These are phyloP conservation scores for Epizoanthus stellaris DNA, from an alignment of 92 coral and sea anemone genomes.

Conservation along the genomic window DNA sequence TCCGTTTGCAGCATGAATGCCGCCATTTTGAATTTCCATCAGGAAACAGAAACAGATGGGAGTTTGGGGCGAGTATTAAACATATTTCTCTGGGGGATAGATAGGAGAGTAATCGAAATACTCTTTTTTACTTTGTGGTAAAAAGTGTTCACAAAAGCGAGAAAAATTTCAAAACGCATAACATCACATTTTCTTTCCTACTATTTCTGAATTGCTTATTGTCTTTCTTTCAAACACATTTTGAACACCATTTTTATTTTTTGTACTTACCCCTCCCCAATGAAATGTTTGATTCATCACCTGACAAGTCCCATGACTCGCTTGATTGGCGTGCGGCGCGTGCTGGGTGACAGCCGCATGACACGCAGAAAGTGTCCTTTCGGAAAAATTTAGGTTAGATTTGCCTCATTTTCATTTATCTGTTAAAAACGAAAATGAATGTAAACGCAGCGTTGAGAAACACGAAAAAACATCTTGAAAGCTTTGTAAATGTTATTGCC, in stretches of 20 bases:
- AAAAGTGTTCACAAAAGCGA: neutral
- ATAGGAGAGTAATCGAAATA: neutral
- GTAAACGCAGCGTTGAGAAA: conserved; percentile 19
- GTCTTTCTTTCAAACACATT: neutral
- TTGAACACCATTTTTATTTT: neutral
- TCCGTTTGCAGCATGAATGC: neutral
- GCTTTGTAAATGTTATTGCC: conserved; percentile 64
- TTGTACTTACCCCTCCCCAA: conserved; percentile 1
- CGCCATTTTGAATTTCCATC: conserved; percentile 20
- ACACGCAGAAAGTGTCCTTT: neutral
- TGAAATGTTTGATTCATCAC: neutral
- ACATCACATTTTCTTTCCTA: neutral
- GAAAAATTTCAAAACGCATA: neutral
- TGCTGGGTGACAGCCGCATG: neutral
- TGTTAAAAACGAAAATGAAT: conserved; percentile 34
- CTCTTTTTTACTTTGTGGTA: neutral
- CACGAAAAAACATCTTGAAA: conserved; percentile 47
- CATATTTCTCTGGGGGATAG: neutral
- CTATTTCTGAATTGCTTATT: neutral
- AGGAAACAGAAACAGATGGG: neutral
- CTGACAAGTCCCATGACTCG: conserved; percentile 21
- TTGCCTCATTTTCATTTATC: neutral
- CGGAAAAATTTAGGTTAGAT: neutral
- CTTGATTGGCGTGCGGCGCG: neutral
- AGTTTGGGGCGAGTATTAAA: conserved; percentile 37